Evolutionary conservation across 1,140 invertebrate species (phyloP).

Genomic region (Drosophila orosa): DNA sequence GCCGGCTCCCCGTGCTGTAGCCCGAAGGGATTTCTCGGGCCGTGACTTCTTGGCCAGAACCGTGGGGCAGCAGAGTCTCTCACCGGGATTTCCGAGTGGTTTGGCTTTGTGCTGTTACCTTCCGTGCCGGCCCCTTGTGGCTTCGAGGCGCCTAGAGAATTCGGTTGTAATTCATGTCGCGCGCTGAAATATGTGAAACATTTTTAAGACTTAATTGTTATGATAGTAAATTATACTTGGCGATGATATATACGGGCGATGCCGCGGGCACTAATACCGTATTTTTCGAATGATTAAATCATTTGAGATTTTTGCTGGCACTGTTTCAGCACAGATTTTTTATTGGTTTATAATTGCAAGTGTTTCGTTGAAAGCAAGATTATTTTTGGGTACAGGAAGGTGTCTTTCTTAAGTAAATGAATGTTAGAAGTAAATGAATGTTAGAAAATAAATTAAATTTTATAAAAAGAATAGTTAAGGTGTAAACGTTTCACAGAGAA

Average conservation of each 20-base stretch:
- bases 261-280: constrained; percentile 11
- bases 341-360: constrained; percentile 25
- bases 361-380: background rate
- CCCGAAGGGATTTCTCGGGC: constrained; percentile 39
- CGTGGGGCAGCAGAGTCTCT: constrained; percentile 18
- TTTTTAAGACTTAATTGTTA: constrained; percentile 65
- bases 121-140: constrained; percentile 21
- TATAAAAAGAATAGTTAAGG: background rate
- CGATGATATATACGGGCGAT: constrained; percentile 34
- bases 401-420: background rate
- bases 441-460: background rate
- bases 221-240: constrained; percentile 55
- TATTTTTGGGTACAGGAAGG: background rate
- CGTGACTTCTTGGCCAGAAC: constrained; percentile 28
- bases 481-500: background rate
- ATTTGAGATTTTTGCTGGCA: constrained; percentile 11
- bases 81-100: constrained; percentile 27
- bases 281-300: constrained; percentile 26
- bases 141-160: constrained; percentile 33
- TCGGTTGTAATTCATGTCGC: constrained; percentile 48
- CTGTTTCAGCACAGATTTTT: background rate
- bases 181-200: constrained; percentile 40
- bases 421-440: no score
- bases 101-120: constrained; percentile 32
- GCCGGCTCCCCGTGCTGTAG: constrained; percentile 6